These are phyloP conservation scores for Philaethria dido DNA, from an alignment of 2,888 invertebrate species.

Conservation along the genomic window DNA sequence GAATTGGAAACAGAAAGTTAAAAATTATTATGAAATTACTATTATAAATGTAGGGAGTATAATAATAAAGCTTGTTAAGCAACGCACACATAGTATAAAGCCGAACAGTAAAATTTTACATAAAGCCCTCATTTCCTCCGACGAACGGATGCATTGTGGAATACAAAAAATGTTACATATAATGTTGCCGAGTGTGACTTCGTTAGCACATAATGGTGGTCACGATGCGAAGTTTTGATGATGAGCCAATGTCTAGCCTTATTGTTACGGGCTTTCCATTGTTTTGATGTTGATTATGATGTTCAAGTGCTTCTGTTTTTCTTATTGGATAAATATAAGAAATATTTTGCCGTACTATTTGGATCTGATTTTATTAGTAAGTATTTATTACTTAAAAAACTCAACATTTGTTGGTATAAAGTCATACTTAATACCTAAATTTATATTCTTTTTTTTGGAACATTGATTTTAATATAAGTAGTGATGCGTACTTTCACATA, in stretches of 20 bases:
- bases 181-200: slow-evolving; percentile 47
- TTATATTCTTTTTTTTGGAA: too few relatives aligned
- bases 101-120: slow-evolving; percentile 59
- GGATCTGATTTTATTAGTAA: too few relatives aligned
- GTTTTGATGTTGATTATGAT: slow-evolving; percentile 34
- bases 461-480: neutral
- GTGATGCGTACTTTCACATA: neutral
- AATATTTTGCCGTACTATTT: too few relatives aligned
- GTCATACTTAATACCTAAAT: too few relatives aligned
- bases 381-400: too few relatives aligned
- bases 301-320: neutral
- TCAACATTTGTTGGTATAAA: too few relatives aligned
- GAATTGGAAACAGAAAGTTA: slow-evolving; percentile 24
- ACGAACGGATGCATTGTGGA: slow-evolving; percentile 61
- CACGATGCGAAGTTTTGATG: slow-evolving; percentile 47
- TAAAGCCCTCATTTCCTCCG: slow-evolving; percentile 71
- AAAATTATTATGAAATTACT: slow-evolving; percentile 13
- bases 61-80: slow-evolving; percentile 35
- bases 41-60: neutral
- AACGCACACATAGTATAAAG: slow-evolving; percentile 41
- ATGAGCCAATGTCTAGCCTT: slow-evolving; percentile 51
- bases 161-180: slow-evolving; percentile 56
- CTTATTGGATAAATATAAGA: neutral
- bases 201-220: slow-evolving; percentile 51
- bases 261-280: slow-evolving; percentile 44